phyloP scores from a whole-genome alignment of 2,888 invertebrate genomes.

The Cetonia aurata region DNA sequence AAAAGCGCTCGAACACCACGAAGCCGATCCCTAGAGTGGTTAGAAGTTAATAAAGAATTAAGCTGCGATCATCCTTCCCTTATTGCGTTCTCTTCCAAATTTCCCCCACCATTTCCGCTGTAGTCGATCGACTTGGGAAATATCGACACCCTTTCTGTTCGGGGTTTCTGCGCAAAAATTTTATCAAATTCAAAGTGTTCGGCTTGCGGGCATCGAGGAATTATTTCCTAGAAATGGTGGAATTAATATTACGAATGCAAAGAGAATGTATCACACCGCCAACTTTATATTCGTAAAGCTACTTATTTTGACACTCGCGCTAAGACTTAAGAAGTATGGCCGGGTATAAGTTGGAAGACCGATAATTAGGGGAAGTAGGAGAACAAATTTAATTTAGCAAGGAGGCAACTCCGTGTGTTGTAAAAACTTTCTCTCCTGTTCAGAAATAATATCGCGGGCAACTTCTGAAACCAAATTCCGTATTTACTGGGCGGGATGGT shows the following conservation, averaged over 20 bases:
- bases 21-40: conserved; percentile 2
- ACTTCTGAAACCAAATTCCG: conserved; percentile 39
- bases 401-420: conserved; percentile 30
- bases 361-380: conserved; percentile 17
- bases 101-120: not conserved
- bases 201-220: conserved; percentile 12
- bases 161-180: conserved; percentile 24
- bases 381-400: conserved; percentile 40
- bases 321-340: too few species aligned
- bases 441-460: conserved; percentile 36
- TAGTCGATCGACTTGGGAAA: conserved; percentile 15
- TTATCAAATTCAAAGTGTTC: conserved; percentile 29
- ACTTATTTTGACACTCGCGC: too few species aligned
- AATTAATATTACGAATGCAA: conserved; percentile 6
- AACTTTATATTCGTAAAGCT: too few species aligned
- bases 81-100: not conserved
- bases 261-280: too few species aligned
- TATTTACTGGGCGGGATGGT: conserved; percentile 33
- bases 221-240: conserved; percentile 16
- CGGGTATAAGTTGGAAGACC: not conserved
- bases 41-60: conserved; percentile 41
- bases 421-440: conserved; percentile 39
- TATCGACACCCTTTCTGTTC: conserved; percentile 30
- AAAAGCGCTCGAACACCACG: not conserved
- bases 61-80: conserved; percentile 26